Conservation (phyloP, 2,113 vertebrate species). For the Oncorhynchus gorbuscha region DNA sequence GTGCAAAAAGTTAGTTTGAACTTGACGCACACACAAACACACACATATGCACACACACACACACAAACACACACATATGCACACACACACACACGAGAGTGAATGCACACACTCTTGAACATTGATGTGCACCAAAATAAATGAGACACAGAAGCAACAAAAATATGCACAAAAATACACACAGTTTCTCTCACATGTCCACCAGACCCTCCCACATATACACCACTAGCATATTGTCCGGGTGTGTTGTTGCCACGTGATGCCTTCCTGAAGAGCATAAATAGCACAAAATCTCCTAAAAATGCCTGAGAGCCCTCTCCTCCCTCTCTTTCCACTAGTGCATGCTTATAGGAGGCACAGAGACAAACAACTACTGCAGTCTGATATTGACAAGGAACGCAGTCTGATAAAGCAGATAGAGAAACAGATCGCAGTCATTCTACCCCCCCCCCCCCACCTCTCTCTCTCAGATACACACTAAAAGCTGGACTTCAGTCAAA, state of each 20-base stretch:
- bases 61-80: conserved; percentile 8
- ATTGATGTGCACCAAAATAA: no score
- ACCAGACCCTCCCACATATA: background rate
- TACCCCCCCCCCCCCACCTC: no score
- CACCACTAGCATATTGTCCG: conserved; percentile 7
- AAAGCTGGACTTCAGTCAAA: background rate
- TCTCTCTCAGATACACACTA: conserved; percentile 10
- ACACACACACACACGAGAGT: conserved; percentile 23
- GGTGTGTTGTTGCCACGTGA: conserved; percentile 11
- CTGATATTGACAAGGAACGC: background rate
- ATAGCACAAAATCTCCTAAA: background rate
- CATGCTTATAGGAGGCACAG: background rate
- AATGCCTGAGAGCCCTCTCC: background rate
- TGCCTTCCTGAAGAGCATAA: conserved; percentile 15
- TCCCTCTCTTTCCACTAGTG: background rate
- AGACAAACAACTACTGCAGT: conserved; percentile 9
- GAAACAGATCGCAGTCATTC: background rate
- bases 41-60: no score
- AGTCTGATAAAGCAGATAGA: background rate
- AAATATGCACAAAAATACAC: background rate
- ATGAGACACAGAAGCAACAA: conserved; percentile 22
- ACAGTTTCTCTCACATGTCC: conserved; percentile 19
- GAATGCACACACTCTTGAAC: background rate
- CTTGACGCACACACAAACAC: conserved; percentile 8
- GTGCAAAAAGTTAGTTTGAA: no score